Evolutionary conservation across 2,888 invertebrate genomes (phyloP).

Genomic region (Cistogaster globosa): DNA sequence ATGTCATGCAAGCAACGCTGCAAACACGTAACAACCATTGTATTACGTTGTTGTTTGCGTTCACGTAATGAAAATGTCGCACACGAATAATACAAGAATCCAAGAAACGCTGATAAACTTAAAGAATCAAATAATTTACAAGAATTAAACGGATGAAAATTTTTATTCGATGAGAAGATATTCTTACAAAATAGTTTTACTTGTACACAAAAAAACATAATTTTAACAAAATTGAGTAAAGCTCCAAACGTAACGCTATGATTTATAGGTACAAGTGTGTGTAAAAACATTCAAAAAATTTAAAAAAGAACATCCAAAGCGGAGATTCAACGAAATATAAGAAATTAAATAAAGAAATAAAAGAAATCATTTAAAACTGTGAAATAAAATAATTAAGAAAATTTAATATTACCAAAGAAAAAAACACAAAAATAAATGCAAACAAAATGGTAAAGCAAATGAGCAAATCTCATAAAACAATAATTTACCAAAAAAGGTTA

Average conservation of each 20-base stretch:
- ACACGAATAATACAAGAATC: constrained; percentile 50
- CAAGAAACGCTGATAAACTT: constrained; percentile 54
- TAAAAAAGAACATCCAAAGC: background rate
- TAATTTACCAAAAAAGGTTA: background rate
- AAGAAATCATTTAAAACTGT: constrained; percentile 46
- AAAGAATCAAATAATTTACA: constrained; percentile 54
- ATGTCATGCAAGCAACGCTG: constrained; percentile 5
- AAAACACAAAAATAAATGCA: background rate
- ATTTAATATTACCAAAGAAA: background rate
- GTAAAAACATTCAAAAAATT: constrained; percentile 9
- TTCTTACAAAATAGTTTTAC: constrained; percentile 35
- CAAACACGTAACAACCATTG: constrained; percentile 10
- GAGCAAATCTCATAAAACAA: background rate
- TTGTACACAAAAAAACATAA: constrained; percentile 1
- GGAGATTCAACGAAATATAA: constrained; percentile 25
- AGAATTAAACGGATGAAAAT: constrained; percentile 57
- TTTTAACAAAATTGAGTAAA: background rate
- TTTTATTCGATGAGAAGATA: constrained; percentile 37
- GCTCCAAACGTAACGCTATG: background rate
- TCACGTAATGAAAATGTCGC: constrained; percentile 41
- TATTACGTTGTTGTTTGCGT: background rate
- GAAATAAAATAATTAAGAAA: constrained; percentile 43
- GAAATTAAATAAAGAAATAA: constrained; percentile 9
- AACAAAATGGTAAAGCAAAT: background rate
- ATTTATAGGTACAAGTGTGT: background rate